Percentiles rank a stretch among this genome's conserved stretches.
phyloP scores from a whole-genome alignment of 2,113 vertebrate genomes.

The Hypanus sabinus region DNA sequence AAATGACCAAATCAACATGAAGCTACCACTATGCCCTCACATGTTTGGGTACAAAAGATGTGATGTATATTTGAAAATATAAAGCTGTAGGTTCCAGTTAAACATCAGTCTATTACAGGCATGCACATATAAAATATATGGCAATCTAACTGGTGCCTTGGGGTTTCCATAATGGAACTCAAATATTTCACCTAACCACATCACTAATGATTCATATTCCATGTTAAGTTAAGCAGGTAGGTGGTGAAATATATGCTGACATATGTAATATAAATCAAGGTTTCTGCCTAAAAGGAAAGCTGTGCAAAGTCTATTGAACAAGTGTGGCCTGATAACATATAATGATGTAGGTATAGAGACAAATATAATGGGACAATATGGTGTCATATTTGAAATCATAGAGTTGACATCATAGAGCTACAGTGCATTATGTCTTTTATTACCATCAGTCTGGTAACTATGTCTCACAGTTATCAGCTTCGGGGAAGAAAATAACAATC shows the following conservation, averaged over 20 bases:
- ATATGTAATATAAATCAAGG: neutral
- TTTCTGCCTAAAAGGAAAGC: neutral
- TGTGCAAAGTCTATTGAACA: neutral
- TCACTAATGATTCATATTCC: neutral
- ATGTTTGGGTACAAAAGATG: neutral
- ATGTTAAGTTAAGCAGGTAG: neutral
- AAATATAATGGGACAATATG: neutral
- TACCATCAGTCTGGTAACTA: neutral
- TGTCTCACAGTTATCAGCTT: neutral
- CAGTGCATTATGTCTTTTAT: neutral
- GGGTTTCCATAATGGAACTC: neutral
- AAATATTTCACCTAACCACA: neutral
- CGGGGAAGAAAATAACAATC: conserved; percentile 18
- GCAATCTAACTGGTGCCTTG: neutral
- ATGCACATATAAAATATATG: neutral
- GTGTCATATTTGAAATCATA: neutral
- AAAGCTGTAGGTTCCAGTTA: neutral
- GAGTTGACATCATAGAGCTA: neutral
- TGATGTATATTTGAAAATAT: neutral
- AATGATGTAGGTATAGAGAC: too few species aligned
- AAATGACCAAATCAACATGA: neutral
- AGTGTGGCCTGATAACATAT: neutral
- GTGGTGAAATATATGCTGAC: neutral
- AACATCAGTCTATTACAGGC: neutral
- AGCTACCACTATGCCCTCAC: too few species aligned